Evolutionary conservation across 2,797 vertebrate species (phyloP), one percentile per base, ranked within the genome.

Genomic region (Cetoscarus ocellatus): DNA sequence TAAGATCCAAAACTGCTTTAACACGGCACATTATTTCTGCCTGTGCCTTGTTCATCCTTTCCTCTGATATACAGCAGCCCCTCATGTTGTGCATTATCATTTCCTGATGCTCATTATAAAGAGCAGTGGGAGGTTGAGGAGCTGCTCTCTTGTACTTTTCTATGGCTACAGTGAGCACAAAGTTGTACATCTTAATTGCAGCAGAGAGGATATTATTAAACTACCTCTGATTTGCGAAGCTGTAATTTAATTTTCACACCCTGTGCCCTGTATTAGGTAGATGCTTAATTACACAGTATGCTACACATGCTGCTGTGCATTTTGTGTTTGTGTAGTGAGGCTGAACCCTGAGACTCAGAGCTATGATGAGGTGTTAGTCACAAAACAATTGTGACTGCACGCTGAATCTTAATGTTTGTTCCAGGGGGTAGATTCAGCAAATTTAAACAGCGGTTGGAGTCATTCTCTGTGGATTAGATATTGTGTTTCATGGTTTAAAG

Each of bases 181-280:
- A 73, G 62, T 80, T 74, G 49, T 35, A 62, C 1, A 19, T 71
- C 64, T 61, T 87, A 84, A 86, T 88, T 86, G 67, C 67, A 50
- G 47, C 75, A 27, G 51, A 36, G 49, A 58, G 68, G 72, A 82
- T 79, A 76, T 84, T 77, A 78, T 76, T 79, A 73, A 83, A 80
- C 64, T 59, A 55, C 49, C 61, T 71, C 61, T 82, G 73, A 82
- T 82, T 80, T 73, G 72, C 19, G 18, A 35, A 63, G 67, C 79
- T 61, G 54, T 82, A 82, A 88, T 87, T 71, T 75, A 75, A 86
- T 85, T 80, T 72, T 66, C 59, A 68, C 80, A 77, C 67, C 67
- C n/a, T 47, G 72, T 52, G 75, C 61, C 57, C 62, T 52, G 67
- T 50, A 53, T 83, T 62, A 67, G 62, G 63, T 65, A 40, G 62